Base-by-base conservation (phyloP, 2,113 vertebrate genomes). In the Otolemur garnettii region DNA sequence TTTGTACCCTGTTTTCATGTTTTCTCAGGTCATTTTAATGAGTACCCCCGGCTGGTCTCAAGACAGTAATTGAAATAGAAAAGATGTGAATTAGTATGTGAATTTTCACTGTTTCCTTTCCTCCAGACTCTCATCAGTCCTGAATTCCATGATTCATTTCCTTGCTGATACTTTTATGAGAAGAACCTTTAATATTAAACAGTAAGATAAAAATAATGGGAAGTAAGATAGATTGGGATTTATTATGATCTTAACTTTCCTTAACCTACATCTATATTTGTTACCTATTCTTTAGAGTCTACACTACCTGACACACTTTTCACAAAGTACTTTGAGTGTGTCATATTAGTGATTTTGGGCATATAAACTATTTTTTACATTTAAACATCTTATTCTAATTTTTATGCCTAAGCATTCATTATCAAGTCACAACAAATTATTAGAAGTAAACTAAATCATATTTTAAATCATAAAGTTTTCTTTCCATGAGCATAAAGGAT, bases 191-290 rank as follows among this genome's bases (percentile, higher is more conserved):
- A 79, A 22, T 94, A 59, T 55, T 57, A 3, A 81, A 59, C 1
- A 50, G 35, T 85, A 94, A 82, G 35, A 71, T 96, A 94, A 94
- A 94, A 96, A 69, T 96, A 50, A 96, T 88, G 72, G 26, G 13
- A 68, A 95, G 57, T 35, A 66, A 81, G 57, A 22, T 45, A 82
- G 6, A 4, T 93, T 85, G 72, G 38, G 82, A 85, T 85, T 90
- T 90, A 75, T 62, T n/a, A 81, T 93, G 82, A 68, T 93, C 88
- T 97, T 93, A 96, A 93, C 26, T 69, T 90, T 72, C 10, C 78
- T 94, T 45, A 83, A 50, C 2, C 9, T 69, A 92, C 75, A 10
- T 78, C 13, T 93, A 4, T 92, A 57, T 74, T 93, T 87, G 81
- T 75, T 71, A 72, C 35, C 38, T 85, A 8, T 74, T 77, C 26